A percentile compares a stretch with the other conserved stretches of the same genome.
These are phyloP conservation scores for Meandrusa payeni DNA, from an alignment of 2,888 invertebrate genomes.

Conservation along the genomic window DNA sequence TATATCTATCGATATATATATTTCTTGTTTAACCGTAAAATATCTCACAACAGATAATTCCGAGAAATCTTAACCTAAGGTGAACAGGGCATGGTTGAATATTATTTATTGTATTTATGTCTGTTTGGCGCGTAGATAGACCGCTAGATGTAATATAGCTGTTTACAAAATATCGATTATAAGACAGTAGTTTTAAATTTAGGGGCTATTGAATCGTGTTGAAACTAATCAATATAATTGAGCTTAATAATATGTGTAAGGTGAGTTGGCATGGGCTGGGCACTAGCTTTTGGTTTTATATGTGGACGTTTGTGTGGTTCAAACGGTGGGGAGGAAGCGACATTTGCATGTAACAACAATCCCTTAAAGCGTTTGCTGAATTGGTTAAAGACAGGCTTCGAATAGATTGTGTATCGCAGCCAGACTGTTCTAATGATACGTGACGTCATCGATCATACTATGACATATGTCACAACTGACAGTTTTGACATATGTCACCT, in stretches of 20 bases:
- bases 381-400: constrained; percentile 47
- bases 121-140: constrained; percentile 18
- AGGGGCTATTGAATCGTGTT: neutral
- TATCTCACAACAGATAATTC: no score
- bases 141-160: constrained; percentile 16
- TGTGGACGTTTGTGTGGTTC: constrained; percentile 58
- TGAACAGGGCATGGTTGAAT: no score
- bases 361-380: constrained; percentile 18
- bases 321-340: constrained; percentile 6
- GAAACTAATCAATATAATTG: constrained; percentile 6
- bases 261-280: constrained; percentile 69
- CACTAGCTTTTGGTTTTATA: constrained; percentile 75
- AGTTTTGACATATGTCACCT: no score
- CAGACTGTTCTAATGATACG: constrained; percentile 8
- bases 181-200: constrained; percentile 1
- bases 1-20: no score
- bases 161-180: neutral
- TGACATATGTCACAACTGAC: neutral
- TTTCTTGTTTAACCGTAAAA: no score
- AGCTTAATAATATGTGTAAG: constrained; percentile 31
- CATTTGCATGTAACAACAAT: constrained; percentile 29
- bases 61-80: no score
- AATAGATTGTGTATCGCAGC: constrained; percentile 43
- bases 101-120: constrained; percentile 30
- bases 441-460: constrained; percentile 30